These are phyloP conservation scores for Chloroceryle amazona DNA, from an alignment of 2,797 vertebrate genomes.

Conservation along the genomic window DNA sequence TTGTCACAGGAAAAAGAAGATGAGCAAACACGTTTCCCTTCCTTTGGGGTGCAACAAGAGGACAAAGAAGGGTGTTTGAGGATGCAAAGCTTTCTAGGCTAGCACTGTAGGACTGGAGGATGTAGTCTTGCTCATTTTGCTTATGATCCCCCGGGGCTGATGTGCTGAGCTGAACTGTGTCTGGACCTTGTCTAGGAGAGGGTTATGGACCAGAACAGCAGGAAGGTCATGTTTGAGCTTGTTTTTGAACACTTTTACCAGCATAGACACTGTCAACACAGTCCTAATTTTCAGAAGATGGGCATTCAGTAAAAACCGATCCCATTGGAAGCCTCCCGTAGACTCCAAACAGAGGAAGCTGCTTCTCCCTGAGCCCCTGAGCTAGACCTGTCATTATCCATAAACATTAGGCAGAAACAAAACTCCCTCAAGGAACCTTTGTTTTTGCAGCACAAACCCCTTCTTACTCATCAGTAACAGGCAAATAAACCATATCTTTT, in stretches of 20 bases:
- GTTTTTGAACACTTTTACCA: neutral
- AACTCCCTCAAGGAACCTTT: neutral
- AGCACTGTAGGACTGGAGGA: neutral
- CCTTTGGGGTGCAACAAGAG: neutral
- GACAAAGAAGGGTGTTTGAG: neutral
- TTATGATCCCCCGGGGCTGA: neutral
- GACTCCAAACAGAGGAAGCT: neutral
- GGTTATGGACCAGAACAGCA: neutral
- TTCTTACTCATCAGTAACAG: neutral
- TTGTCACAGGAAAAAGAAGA: fast-evolving
- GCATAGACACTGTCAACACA: neutral
- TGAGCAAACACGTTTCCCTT: neutral
- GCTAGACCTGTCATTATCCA: neutral
- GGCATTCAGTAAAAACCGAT: neutral
- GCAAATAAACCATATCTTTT: neutral
- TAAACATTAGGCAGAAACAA: neutral
- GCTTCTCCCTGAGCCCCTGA: neutral
- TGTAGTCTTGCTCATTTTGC: neutral
- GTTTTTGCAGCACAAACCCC: neutral
- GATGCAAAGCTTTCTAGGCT: neutral
- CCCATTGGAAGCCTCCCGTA: neutral
- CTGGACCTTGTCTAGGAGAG: neutral
- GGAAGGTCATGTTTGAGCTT: neutral
- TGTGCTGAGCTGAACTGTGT: neutral
- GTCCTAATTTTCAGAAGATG: neutral